Conservation (phyloP, 2,888 invertebrate genomes). For the Lasiommata megera region DNA sequence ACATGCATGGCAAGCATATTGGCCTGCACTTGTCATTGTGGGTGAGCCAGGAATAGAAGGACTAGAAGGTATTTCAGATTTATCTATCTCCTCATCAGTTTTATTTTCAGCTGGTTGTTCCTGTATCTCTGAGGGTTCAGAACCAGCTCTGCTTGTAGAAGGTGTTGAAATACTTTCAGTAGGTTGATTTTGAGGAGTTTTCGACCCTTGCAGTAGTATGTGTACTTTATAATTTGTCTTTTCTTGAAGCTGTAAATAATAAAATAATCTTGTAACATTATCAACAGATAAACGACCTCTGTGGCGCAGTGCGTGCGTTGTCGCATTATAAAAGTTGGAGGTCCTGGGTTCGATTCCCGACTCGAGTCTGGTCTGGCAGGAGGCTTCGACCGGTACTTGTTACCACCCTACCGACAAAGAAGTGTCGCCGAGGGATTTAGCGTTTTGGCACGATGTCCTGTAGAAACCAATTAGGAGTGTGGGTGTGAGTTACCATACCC, state of each 20-base stretch:
- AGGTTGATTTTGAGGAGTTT: conserved; percentile 43
- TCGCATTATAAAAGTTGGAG: no score
- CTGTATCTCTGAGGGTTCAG: conserved; percentile 35
- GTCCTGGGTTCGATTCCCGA: no score
- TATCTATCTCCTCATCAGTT: conserved; percentile 34
- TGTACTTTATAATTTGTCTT: conserved; percentile 83
- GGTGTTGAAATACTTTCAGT: conserved; percentile 45
- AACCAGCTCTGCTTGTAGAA: conserved; percentile 51
- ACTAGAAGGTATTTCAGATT: conserved; percentile 27
- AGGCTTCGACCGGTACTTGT: no score
- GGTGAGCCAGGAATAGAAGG: conserved; percentile 40
- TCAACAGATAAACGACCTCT: no score
- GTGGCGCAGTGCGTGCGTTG: no score
- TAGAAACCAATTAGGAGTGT: no score
- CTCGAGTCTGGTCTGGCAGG: no score
- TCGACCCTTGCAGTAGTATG: conserved; percentile 82
- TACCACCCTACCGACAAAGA: no score
- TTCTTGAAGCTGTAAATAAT: conserved; percentile 60
- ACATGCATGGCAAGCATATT: conserved; percentile 84
- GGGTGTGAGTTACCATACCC: no score
- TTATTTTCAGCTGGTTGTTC: conserved; percentile 37
- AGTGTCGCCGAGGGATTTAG: no score
- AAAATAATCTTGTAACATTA: conserved; percentile 16
- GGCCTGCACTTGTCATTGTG: conserved; percentile 52
- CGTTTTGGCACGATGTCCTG: no score